phyloP scores from a whole-genome alignment of 2,113 vertebrate species.

The Ceyx melanurus region DNA sequence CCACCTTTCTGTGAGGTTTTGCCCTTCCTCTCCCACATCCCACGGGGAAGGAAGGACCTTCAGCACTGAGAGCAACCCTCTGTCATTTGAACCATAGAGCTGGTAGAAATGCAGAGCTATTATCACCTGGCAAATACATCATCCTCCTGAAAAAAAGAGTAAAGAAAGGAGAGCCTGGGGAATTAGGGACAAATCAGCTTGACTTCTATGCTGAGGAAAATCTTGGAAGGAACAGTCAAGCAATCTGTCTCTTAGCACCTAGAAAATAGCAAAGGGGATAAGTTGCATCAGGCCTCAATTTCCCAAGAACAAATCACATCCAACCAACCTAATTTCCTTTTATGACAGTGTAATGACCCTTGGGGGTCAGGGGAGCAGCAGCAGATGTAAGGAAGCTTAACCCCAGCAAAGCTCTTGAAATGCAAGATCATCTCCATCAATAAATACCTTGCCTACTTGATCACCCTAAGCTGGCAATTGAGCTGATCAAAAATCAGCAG shows the following conservation, averaged over 20 bases:
- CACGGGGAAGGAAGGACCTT: background rate
- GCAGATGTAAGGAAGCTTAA: conserved; percentile 41
- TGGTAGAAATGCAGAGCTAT: conserved; percentile 44
- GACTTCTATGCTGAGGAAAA: conserved; percentile 20
- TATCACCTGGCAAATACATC: conserved; percentile 55
- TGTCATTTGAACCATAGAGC: background rate
- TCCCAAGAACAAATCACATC: conserved; percentile 40
- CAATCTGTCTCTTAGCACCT: conserved; percentile 45
- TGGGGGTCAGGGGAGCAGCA: background rate
- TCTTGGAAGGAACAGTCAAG: background rate
- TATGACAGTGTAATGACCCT: conserved; percentile 31
- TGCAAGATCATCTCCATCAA: background rate
- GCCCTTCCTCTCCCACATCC: background rate
- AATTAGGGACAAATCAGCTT: conserved; percentile 27
- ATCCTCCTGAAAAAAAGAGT: background rate
- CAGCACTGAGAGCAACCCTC: background rate
- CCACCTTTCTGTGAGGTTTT: background rate
- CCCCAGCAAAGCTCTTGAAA: conserved; percentile 1
- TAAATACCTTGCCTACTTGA: background rate
- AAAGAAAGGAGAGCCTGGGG: conserved; percentile 11
- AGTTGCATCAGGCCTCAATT: conserved; percentile 40
- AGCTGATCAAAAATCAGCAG: background rate
- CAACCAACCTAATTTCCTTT: conserved; percentile 40
- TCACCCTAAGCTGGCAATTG: background rate
- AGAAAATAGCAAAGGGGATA: conserved; percentile 13